Evolutionary conservation across 2,797 vertebrate species (phyloP), one percentile per base, ranked within the genome.

Genomic region (Propithecus perrieri): DNA sequence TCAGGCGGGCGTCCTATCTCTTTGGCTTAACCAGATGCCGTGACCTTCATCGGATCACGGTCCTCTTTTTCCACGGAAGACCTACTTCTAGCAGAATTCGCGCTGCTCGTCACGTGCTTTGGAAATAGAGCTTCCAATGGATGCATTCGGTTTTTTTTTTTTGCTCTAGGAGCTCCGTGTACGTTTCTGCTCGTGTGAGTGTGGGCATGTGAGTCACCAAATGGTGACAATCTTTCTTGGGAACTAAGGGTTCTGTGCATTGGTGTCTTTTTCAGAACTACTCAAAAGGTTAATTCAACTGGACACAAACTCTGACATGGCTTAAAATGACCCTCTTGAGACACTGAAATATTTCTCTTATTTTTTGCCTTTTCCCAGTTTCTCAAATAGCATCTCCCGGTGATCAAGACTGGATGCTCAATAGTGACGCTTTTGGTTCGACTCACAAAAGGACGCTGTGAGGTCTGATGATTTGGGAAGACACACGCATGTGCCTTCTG

Each of bases 361-460:
- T 24, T 41, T 93, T 55, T 22, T 26, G 53, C 71, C 55, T 94
- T 71, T 63, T 41, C 48, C 46, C 1, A 7, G 59, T 71, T 94
- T 93, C 85, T 72, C 63, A 78, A 85, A 85, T 30, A 41, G 30
- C 57, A 17, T 78, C 67, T 90, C 22, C 43, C 53, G 33, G 28
- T 11, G 57, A 53, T 79, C 61, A 53, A n/a, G 30, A 50, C 12
- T 35, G 41, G 48, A 46, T 20, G 30, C 4, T 50, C 22, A 93
- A 43, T 33, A 59, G 96, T 92, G 86, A 26, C 97, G 91, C 91
- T 50, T 96, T 97, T 69, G 75, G 96, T 97, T 94, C 95, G 92
- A 94, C 96, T 97, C 97, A 95, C 89, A 97, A 97, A 96, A 92
- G 96, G 96, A 93, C 97, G 55, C 91, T 4, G 50, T 94, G 96